A percentile compares a stretch with the other conserved stretches of the same genome.
Conservation (phyloP, 2,888 invertebrate genomes). For the Onchidella celtica region DNA sequence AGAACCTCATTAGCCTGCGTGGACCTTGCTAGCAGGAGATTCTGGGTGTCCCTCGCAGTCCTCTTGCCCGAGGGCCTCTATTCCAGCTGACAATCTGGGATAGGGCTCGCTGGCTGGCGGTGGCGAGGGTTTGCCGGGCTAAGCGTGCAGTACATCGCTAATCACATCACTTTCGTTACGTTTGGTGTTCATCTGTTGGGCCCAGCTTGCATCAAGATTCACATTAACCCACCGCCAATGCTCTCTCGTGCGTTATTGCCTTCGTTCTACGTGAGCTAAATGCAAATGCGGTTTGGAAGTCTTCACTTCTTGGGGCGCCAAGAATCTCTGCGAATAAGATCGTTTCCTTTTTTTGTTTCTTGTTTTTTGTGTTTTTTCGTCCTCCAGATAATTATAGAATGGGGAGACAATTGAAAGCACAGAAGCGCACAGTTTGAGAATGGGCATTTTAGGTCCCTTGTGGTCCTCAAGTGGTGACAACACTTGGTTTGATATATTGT, state of each 20-base stretch:
- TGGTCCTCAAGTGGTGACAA: no score
- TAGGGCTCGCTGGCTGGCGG: neutral
- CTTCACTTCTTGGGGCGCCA: neutral
- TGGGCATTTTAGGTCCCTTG: no score
- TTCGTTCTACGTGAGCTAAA: conserved; percentile 14
- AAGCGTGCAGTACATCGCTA: conserved; percentile 40
- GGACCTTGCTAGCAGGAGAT: conserved; percentile 13
- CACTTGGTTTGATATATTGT: no score
- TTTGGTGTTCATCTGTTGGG: conserved; percentile 27
- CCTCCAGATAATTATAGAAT: no score
- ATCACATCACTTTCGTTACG: conserved; percentile 42
- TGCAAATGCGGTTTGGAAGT: conserved; percentile 18
- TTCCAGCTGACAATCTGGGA: neutral
- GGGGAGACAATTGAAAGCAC: no score
- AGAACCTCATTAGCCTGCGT: conserved; percentile 42
- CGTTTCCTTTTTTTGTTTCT: no score
- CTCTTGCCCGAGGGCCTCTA: neutral
- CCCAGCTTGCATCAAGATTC: conserved; percentile 29
- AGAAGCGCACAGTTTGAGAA: no score
- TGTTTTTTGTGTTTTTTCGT: no score
- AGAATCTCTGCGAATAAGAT: no score
- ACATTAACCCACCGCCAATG: conserved; percentile 9
- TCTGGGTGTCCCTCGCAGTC: conserved; percentile 34
- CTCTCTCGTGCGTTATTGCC: conserved; percentile 33
- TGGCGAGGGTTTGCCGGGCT: neutral